These are phyloP conservation scores for Horisme vitalbata DNA, from an alignment of 2,888 invertebrate genomes.

Conservation along the genomic window DNA sequence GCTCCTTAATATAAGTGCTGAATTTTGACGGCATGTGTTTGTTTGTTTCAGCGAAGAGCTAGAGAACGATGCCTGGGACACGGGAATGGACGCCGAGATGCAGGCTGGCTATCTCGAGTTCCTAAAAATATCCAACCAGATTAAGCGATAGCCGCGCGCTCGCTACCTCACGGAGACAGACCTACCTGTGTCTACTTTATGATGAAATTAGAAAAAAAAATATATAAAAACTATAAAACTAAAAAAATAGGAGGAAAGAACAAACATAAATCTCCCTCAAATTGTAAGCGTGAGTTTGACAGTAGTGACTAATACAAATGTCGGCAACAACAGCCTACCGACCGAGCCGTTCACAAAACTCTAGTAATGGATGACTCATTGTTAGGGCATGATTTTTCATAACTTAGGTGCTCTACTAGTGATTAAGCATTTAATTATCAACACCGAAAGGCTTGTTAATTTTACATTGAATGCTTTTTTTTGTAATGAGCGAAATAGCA, in stretches of 20 bases:
- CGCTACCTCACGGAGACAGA: conserved; percentile 55
- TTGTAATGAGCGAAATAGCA: conserved; percentile 46
- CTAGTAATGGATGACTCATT: conserved; percentile 16
- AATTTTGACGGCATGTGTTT: neutral
- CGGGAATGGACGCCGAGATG: conserved; percentile 80
- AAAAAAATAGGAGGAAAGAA: conserved; percentile 63
- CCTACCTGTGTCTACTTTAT: conserved; percentile 55
- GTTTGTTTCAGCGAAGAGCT: conserved; percentile 65
- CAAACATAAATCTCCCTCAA: conserved; percentile 40
- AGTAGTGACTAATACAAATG: conserved; percentile 4
- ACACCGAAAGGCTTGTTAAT: conserved; percentile 56
- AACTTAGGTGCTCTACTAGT: conserved; percentile 56
- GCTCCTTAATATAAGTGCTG: neutral
- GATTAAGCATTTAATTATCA: conserved; percentile 57
- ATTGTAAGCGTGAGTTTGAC: conserved; percentile 11
- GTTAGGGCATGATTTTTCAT: conserved; percentile 36
- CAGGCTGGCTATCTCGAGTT: conserved; percentile 78
- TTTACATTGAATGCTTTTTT: conserved; percentile 49
- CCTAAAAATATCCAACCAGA: conserved; percentile 79
- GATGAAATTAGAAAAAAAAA: conserved; percentile 57
- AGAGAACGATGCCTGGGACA: conserved; percentile 78
- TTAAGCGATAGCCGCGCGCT: conserved; percentile 73
- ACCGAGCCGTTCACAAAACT: neutral
- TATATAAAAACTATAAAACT: conserved; percentile 69
- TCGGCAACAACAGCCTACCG: neutral